Evolutionary conservation across 2,797 vertebrate genomes (phyloP), one percentile per base, ranked within the genome.

Genomic region (Buceros bicornis): DNA sequence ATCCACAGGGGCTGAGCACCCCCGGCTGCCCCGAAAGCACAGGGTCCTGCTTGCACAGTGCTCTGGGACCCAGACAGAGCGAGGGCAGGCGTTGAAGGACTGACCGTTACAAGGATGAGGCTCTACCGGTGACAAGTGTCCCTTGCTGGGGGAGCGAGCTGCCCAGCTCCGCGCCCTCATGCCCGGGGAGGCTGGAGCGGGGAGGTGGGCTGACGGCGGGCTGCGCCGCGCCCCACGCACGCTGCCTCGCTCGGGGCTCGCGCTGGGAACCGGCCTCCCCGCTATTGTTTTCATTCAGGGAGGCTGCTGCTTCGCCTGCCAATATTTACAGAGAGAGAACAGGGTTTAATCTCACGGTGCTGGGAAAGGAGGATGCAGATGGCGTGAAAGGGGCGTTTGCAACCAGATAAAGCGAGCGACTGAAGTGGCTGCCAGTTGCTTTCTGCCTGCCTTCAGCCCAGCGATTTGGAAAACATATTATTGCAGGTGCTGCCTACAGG

Each of bases 301-400:
- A 93, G 93, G 93, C 80, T 94, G 92, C 96, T 3, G 50, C 82
- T 43, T 72, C 11, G n/a, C 79, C 91, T 90, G 93, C 95, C 93
- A 96, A 77, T 79, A 40, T 90, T 90, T 93, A 66, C 85, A 88
- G 42, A 94, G 96, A 95, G 85, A 93, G 90, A 94, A 42, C 47
- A 81, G 54, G 82, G 91, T 62, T 93, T 81, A 83, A 83, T 72
- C 84, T 80, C 76, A 2, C 31, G 4, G 66, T 43, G 94, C 95
- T 96, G 95, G 95, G 90, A 90, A 93, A 89, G 90, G 86, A 96
- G 96, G 94, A 95, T 95, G 94, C 95, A 96, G 94, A 93, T 95
- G 93, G 95, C 0, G 54, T 61, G 88, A 95, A 94, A 81, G 92
- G 92, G 87, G 37, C 4, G 29, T 90, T 64, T 94, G 91, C 29